A percentile compares a stretch with the other conserved stretches of the same genome.
phyloP scores from a whole-genome alignment of 2,888 invertebrate species.

The Drosophila nigritarsus region DNA sequence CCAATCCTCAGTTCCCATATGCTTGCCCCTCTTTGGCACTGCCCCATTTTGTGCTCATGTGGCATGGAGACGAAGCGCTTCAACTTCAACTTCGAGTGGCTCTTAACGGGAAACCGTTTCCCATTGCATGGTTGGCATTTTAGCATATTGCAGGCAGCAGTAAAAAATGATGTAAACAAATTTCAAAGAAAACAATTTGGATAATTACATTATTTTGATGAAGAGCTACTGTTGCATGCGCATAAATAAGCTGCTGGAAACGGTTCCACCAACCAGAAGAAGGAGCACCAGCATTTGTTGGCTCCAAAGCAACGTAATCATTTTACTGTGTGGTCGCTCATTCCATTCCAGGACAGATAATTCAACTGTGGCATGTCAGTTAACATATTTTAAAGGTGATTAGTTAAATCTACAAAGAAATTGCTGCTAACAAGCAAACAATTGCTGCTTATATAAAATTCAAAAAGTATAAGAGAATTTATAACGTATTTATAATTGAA shows the following conservation, averaged over 20 bases:
- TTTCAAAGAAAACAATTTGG: slow-evolving; percentile 80
- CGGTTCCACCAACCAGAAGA: background rate
- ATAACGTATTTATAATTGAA: background rate
- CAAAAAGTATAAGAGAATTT: background rate
- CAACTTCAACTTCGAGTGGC: slow-evolving; percentile 65
- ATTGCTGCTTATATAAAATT: background rate
- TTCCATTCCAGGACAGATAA: slow-evolving; percentile 17
- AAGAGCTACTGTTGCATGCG: slow-evolving; percentile 74
- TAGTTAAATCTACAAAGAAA: background rate
- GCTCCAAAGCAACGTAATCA: slow-evolving; percentile 19
- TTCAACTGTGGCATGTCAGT: slow-evolving; percentile 23
- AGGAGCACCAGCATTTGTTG: too few relatives aligned
- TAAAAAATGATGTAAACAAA: slow-evolving; percentile 76
- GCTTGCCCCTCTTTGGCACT: slow-evolving; percentile 2
- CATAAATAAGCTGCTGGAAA: slow-evolving; percentile 54
- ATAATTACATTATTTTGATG: slow-evolving; percentile 81
- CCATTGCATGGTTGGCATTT: slow-evolving; percentile 58
- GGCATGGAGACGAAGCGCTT: slow-evolving; percentile 14
- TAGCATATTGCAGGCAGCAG: slow-evolving; percentile 50
- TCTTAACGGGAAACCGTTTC: slow-evolving; percentile 77
- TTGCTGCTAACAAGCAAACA: background rate
- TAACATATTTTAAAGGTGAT: slow-evolving; percentile 22
- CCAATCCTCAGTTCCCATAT: slow-evolving; percentile 2
- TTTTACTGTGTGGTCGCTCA: slow-evolving; percentile 65
- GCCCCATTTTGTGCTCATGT: slow-evolving; percentile 23